A percentile compares a stretch with the other conserved stretches of the same genome.
phyloP scores from a whole-genome alignment of 1,140 invertebrate genomes.

The Linepithema humile region DNA sequence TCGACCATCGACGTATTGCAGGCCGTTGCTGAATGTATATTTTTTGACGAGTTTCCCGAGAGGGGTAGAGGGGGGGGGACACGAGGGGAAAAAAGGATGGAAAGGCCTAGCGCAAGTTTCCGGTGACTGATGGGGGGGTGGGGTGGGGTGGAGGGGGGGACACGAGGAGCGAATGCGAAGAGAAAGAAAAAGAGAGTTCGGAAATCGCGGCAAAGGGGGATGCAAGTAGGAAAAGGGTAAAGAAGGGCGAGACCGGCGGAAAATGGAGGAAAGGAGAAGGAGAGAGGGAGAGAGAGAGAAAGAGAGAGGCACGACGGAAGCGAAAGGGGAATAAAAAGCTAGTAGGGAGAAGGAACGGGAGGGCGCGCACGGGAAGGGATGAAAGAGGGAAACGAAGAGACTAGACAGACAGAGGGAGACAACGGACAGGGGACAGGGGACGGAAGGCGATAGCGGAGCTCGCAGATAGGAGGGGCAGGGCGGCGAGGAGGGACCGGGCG shows the following conservation, averaged over 20 bases:
- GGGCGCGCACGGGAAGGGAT: slow-evolving; percentile 35
- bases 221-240: slow-evolving; percentile 8
- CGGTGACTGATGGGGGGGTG: slow-evolving; percentile 49
- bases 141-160: slow-evolving; percentile 41
- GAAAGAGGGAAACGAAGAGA: slow-evolving; percentile 47
- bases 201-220: slow-evolving; percentile 59
- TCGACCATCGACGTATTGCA: slow-evolving; percentile 63
- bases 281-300: slow-evolving; percentile 29
- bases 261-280: slow-evolving; percentile 21
- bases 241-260: slow-evolving; percentile 45
- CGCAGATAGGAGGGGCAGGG: slow-evolving; percentile 40
- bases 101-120: slow-evolving; percentile 39
- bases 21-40: slow-evolving; percentile 67
- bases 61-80: too few relatives aligned
- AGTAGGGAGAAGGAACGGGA: slow-evolving; percentile 18
- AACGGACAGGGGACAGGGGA: slow-evolving; percentile 12
- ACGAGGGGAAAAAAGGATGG: slow-evolving; percentile 15
- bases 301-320: slow-evolving; percentile 25
- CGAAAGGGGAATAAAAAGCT: slow-evolving; percentile 39
- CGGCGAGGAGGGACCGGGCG: background rate
- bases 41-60: slow-evolving; percentile 73
- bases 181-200: slow-evolving; percentile 69
- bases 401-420: slow-evolving; percentile 54
- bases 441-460: slow-evolving; percentile 6
- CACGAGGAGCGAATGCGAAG: slow-evolving; percentile 64